Evolutionary conservation across 2,888 invertebrate species (phyloP), one percentile per base, ranked within the genome.

Genomic region (Himalopsyche japonica): DNA sequence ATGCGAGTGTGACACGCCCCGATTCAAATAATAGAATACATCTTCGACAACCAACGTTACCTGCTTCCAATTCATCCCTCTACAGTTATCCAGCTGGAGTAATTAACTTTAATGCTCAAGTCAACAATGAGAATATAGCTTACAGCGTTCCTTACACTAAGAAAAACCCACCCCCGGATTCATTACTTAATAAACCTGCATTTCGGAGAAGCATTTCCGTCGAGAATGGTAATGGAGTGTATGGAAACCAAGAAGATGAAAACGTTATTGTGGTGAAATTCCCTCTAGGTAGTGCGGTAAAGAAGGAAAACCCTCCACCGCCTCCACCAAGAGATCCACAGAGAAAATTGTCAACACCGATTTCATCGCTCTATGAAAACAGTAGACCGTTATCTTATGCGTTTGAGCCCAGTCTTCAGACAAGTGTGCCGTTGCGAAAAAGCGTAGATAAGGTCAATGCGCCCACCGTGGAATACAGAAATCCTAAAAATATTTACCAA

Each of bases 321-420:
- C 96, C 96, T 37, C 96, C 97, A 0, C 96, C 96, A n/a, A 92
- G 95, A 88, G 96, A 95, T 90, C 96, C 95, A 87, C 92, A 93
- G 88, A 93, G 94, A 85, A 93, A 94, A 89, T 91, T 93, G 20
- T 90, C 93, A 27, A 92, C 92, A 47, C 92, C 92, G 86, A 87
- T 92, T 87, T 92, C 92, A 32, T 92, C 92, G 91, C 91, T 91
- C 88, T 92, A 92, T 88, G 92, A 92, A 88, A 91, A 91, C 87
- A 91, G 88, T 82, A 90, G 93, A 82, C 94, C 93, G 0, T 89
- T 92, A 48, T 93, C 93, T 0, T 93, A 92, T 85, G 93, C 93
- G 57, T 93, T 93, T 84, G 93, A 93, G 85, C 88, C 87, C 48
- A 88, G 88, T 24, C 87, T 87, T 76, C 88, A 87, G 82, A 86